Evolutionary conservation across 2,888 invertebrate genomes (phyloP).

Genomic region (Erpobdella octoculata): DNA sequence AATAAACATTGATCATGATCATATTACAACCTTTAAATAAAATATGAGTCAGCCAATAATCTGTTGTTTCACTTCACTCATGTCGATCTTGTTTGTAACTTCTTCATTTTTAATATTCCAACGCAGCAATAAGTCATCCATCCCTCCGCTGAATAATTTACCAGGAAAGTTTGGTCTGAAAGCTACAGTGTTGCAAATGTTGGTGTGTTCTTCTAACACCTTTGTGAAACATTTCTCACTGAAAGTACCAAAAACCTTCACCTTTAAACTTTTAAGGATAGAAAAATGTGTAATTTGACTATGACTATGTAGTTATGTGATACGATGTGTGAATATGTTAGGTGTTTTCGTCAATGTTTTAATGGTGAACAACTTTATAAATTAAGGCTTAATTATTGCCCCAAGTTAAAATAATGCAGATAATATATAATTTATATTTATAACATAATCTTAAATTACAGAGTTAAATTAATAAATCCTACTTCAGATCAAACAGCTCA

Average conservation of each 20-base stretch:
- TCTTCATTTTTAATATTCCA: conserved; percentile 39
- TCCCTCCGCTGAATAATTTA: conserved; percentile 46
- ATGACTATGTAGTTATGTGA: too few species aligned
- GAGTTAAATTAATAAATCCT: neutral
- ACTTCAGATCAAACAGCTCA: conserved; percentile 43
- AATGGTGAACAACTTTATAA: neutral
- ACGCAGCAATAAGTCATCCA: conserved; percentile 47
- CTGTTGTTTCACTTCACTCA: neutral
- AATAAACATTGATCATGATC: too few species aligned
- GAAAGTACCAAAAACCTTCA: too few species aligned
- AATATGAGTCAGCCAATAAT: neutral
- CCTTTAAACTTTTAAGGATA: too few species aligned
- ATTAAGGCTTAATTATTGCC: too few species aligned
- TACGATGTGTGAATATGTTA: too few species aligned
- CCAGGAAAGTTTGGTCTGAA: conserved; percentile 44
- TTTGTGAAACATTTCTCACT: neutral
- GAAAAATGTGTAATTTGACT: too few species aligned
- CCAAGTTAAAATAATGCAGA: too few species aligned
- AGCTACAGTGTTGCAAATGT: conserved; percentile 46
- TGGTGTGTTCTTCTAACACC: conserved; percentile 42
- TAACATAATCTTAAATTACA: neutral
- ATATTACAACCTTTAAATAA: too few species aligned
- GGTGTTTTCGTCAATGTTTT: neutral
- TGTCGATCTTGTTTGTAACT: neutral
- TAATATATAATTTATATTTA: neutral